Evolutionary conservation across 2,113 vertebrate species (phyloP), one percentile per base, ranked within the genome.

Genomic region (Gallinago media): DNA sequence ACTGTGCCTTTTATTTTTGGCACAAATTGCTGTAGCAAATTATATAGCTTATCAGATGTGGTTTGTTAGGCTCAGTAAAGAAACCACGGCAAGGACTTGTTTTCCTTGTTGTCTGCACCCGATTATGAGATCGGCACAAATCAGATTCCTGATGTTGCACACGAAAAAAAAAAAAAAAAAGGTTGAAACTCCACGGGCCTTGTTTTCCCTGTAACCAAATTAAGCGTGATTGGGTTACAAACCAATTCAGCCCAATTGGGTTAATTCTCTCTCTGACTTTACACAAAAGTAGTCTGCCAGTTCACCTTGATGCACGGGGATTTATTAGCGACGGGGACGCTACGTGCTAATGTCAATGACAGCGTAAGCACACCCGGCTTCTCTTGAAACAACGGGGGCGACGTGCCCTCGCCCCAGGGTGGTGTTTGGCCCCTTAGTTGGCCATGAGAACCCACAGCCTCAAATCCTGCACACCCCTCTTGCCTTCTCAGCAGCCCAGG

Each of bases 21-120:
- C 98, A 97, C 97, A 98, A 98, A 97, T 97, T 97, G 97, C 97
- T 97, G 94, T 71, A 97, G 97, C 98, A 98, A 98, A 98, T 98
- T 98, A 98, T 95, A 97, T 96, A 97, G 98, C 97, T 98, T 98
- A 98, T 98, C 98, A 98, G 97, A 98, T 98, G 98, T 98, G 98
- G 97, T 96, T 98, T 98, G 97, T 97, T 94, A 97, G 97, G 91
- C 97, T 97, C 90, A 80, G 95, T 97, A 70, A 96, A 96, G 95
- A 98, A 98, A 98, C 97, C 98, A 97, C 95, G 88, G 95, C 95
- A 97, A 96, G 96, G 95, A 96, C 94, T 98, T 96, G 96, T 98
- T 97, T 92, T 98, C 97, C 97, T 96, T 98, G 94, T 97, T 97
- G 96, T 93, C 97, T 97, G 91, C 91, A 97, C 94, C 93, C 92